A percentile compares a stretch with the other conserved stretches of the same genome.
Conservation (phyloP, 2,888 invertebrate species). For the Gryllus longicercus region DNA sequence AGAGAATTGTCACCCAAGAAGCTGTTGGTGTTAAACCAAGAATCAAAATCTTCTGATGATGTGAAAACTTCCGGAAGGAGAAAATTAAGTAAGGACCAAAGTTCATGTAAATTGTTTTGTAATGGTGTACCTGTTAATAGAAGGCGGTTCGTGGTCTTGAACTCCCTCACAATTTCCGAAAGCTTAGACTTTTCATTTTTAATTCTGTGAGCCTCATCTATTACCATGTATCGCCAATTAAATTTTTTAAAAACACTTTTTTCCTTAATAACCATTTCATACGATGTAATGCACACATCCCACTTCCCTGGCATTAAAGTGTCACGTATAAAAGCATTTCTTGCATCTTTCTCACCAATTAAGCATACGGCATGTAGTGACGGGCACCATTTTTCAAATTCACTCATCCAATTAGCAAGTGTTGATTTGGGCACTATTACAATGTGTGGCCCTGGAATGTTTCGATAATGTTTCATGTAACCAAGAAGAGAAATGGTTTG, state of each 20-base stretch:
- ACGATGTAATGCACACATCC: constrained; percentile 98
- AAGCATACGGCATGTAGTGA: constrained; percentile 84
- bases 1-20: constrained; percentile 88
- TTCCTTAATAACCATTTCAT: constrained; percentile 97
- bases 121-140: constrained; percentile 95
- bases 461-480: constrained; percentile 94
- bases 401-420: constrained; percentile 96
- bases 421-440: constrained; percentile 99
- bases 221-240: constrained; percentile 98
- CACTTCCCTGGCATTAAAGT: constrained; percentile 89
- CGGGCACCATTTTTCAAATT: constrained; percentile 97
- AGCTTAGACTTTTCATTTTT: constrained; percentile 99
- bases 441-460: constrained; percentile 91
- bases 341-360: constrained; percentile 91
- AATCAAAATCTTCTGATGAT: constrained; percentile 96
- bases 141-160: constrained; percentile 92
- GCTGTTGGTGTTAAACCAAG: constrained; percentile 96
- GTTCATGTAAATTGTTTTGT: constrained; percentile 97
- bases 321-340: constrained; percentile 86
- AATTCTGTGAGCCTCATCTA: constrained; percentile 98
- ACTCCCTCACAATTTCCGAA: constrained; percentile 92
- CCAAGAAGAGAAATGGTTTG: constrained; percentile 97
- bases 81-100: constrained; percentile 97
- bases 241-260: constrained; percentile 96
- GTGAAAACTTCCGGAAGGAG: constrained; percentile 96